These are phyloP conservation scores for Penaeus indicus DNA, from an alignment of 1,140 invertebrate species.

Conservation along the genomic window DNA sequence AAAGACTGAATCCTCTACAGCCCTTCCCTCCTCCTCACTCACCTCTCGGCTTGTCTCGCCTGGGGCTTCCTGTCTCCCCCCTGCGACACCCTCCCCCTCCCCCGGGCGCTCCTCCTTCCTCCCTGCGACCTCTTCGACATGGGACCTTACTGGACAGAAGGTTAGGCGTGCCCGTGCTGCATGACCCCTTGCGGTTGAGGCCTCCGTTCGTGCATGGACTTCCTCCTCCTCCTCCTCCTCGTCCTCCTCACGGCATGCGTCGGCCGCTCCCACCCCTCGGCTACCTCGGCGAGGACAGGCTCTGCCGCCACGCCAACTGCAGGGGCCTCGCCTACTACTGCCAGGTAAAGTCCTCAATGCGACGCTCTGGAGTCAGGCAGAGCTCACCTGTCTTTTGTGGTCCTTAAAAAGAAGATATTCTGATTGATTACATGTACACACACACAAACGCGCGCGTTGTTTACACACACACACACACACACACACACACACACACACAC, in stretches of 20 bases:
- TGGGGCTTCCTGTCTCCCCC: not conserved
- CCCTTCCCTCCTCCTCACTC: not conserved
- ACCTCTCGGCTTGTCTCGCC: too few relatives aligned
- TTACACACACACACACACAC: too few relatives aligned
- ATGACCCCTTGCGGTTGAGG: too few relatives aligned
- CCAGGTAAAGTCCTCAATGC: not conserved
- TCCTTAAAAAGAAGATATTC: too few relatives aligned
- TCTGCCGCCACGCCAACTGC: conserved; percentile 24
- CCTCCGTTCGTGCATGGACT: not conserved
- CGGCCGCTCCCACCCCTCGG: not conserved
- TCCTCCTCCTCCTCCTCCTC: not conserved
- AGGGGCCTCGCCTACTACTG: conserved; percentile 23
- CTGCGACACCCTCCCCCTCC: not conserved
- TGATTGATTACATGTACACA: too few relatives aligned
- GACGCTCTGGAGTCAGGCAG: not conserved
- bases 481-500: too few relatives aligned
- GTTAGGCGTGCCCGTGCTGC: too few relatives aligned
- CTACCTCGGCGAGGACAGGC: not conserved
- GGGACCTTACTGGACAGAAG: not conserved
- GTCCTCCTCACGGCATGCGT: conserved; percentile 4
- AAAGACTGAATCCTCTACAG: not conserved
- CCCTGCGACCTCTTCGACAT: not conserved
- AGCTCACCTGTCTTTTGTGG: too few relatives aligned
- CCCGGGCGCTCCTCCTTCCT: not conserved
- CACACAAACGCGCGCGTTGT: too few relatives aligned